Percentiles rank a stretch among this genome's conserved stretches.
Conservation (phyloP, 1,140 invertebrate genomes). For the Tribolium madens region DNA sequence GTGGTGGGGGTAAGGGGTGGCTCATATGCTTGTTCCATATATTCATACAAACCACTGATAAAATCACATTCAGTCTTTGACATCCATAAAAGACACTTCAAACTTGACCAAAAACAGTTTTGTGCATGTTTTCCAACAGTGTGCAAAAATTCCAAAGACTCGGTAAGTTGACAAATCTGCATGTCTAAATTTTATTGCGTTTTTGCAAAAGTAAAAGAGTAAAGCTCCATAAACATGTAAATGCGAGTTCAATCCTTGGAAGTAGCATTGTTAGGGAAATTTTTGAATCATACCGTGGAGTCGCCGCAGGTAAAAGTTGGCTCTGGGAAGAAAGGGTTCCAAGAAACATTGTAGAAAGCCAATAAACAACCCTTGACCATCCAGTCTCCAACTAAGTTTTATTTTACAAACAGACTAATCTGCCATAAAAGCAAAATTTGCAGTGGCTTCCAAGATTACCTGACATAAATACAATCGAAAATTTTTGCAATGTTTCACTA, state of each 20-base stretch:
- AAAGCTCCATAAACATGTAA: conserved; percentile 1
- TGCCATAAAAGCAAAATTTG: neutral
- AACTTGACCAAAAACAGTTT: neutral
- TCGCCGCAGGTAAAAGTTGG: conserved; percentile 15
- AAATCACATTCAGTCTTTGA: conserved; percentile 26
- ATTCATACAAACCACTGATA: conserved; percentile 34
- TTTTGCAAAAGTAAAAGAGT: conserved; percentile 17
- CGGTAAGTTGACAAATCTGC: conserved; percentile 14
- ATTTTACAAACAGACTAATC: neutral
- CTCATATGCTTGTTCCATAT: conserved; percentile 13
- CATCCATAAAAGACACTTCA: conserved; percentile 23
- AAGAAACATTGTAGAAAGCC: neutral
- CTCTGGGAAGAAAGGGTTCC: conserved; percentile 17
- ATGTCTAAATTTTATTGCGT: conserved; percentile 17
- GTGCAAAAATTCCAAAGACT: neutral
- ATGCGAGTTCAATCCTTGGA: neutral
- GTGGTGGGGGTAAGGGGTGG: conserved; percentile 31
- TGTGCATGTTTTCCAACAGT: neutral
- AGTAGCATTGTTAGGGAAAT: neutral
- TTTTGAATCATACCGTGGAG: neutral
- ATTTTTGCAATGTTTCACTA: no score
- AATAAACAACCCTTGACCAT: conserved; percentile 11
- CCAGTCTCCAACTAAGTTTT: neutral
- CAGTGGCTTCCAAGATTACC: no score
- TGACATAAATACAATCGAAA: no score